A percentile compares a stretch with the other conserved stretches of the same genome.
Evolutionary conservation across 2,113 vertebrate species (phyloP).

Genomic region (Callopanchax toddi): DNA sequence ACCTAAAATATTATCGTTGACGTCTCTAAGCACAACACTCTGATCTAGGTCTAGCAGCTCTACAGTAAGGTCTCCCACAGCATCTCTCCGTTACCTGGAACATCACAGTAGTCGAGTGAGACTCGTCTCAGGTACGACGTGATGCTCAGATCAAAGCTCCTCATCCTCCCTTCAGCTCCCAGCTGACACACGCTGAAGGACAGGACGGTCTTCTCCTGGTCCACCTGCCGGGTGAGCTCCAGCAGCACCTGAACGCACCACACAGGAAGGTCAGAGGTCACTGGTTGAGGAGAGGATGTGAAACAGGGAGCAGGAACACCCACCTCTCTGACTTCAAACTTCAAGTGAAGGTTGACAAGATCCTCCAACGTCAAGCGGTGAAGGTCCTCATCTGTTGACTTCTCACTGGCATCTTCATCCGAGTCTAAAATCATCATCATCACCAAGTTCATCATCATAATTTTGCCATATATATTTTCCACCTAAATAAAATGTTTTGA

Average conservation of each 20-base stretch:
- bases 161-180: slow-evolving; percentile 87
- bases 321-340: slow-evolving; percentile 94
- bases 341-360: slow-evolving; percentile 86
- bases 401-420: slow-evolving; percentile 74
- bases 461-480: too few relatives aligned
- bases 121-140: slow-evolving; percentile 88
- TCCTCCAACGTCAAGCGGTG: slow-evolving; percentile 77
- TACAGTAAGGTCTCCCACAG: background rate
- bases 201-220: slow-evolving; percentile 85
- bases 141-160: slow-evolving; percentile 83
- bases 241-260: slow-evolving; percentile 84
- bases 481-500: too few relatives aligned
- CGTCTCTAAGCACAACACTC: too few relatives aligned
- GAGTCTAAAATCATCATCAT: slow-evolving; percentile 61
- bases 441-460: too few relatives aligned
- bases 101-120: slow-evolving; percentile 86
- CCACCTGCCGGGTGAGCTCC: slow-evolving; percentile 86
- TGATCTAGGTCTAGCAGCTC: too few relatives aligned
- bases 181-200: slow-evolving; percentile 86
- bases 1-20: too few relatives aligned
- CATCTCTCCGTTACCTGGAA: slow-evolving; percentile 76
- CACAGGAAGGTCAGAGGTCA: rapidly evolving
- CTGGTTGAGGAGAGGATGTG: too few relatives aligned
- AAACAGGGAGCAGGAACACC: background rate
- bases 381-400: slow-evolving; percentile 62